Evolutionary conservation across 2,888 invertebrate species (phyloP).

Genomic region (Cheiracanthium punctorium): DNA sequence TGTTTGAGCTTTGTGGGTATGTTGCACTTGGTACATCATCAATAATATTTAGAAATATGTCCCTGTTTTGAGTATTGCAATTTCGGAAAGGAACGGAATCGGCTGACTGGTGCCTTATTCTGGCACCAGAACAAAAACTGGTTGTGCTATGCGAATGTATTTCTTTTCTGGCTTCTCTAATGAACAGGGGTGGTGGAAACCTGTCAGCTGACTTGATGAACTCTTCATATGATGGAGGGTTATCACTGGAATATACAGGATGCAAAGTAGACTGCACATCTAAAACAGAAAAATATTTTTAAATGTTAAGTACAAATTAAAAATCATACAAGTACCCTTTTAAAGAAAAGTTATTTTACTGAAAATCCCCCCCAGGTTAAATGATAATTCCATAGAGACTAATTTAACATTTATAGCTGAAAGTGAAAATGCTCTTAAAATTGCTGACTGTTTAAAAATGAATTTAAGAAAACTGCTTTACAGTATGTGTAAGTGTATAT

Average conservation of each 20-base stretch:
- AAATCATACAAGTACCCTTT: too few species aligned
- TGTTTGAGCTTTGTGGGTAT: conserved; percentile 32
- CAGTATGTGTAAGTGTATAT: too few species aligned
- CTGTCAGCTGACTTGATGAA: conserved; percentile 33
- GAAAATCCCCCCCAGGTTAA: too few species aligned
- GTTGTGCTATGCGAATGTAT: conserved; percentile 8
- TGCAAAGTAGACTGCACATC: conserved; percentile 8
- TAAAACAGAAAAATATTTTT: too few species aligned
- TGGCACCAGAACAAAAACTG: conserved; percentile 5
- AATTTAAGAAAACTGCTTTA: too few species aligned
- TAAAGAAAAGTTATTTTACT: too few species aligned
- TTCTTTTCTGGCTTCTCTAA: not conserved
- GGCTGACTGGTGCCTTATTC: not conserved
- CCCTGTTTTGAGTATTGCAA: not conserved
- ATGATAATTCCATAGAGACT: too few species aligned
- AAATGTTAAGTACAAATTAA: too few species aligned
- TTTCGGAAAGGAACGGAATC: not conserved
- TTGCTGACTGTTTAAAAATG: too few species aligned
- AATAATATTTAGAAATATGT: not conserved
- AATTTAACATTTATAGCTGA: too few species aligned
- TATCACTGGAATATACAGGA: conserved; percentile 12
- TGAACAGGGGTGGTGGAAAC: conserved; percentile 41
- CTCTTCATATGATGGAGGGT: conserved; percentile 55
- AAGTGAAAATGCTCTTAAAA: too few species aligned
- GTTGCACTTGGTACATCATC: not conserved